Evolutionary conservation across 1,140 invertebrate genomes (phyloP), one percentile per base, ranked within the genome.

Genomic region (Melipona quadrifasciata): DNA sequence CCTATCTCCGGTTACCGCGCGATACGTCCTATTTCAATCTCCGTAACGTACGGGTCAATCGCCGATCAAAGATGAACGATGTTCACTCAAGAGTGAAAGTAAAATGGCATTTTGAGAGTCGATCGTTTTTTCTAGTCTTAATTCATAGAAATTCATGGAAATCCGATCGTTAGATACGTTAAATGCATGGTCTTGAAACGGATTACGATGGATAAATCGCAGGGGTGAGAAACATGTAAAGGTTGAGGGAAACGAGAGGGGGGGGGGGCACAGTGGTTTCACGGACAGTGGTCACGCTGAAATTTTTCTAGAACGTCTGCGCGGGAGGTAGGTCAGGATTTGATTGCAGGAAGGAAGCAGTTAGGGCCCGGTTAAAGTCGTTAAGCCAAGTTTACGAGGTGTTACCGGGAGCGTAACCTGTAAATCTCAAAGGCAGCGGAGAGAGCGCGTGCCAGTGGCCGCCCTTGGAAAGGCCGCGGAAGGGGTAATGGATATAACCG

Each of bases 341-440:
- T 94, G 94, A 94, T 94, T 94, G 93, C 93, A 95, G 94, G 93
- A 94, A 95, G 94, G 94, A 95, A 95, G 93, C 94, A 94, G 93
- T 95, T 95, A 94, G 94, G 94, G 6, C 94, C 92, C 93, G 93
- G 93, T 94, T 94, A 92, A 93, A 95, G 94, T 95, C 94, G 94
- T 95, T 95, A 94, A 95, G 93, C 93, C 94, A 94, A 95, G 94
- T 95, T 95, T 95, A 95, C 94, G 94, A 95, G 94, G 93, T 94
- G 94, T 94, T 95, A 94, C 94, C 93, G 93, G 92, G 92, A 94
- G 92, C 92, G 93, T 93, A 94, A 94, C 94, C 94, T 94, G 94
- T 95, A 94, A 95, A 95, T 95, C 94, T 94, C 92, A 83, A 93
- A 86, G 87, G 89, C 87, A 84, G 80, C 83, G 81, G 76, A 80